These are phyloP conservation scores for Cepphus grylle DNA, from an alignment of 2,113 vertebrate species.

Conservation along the genomic window DNA sequence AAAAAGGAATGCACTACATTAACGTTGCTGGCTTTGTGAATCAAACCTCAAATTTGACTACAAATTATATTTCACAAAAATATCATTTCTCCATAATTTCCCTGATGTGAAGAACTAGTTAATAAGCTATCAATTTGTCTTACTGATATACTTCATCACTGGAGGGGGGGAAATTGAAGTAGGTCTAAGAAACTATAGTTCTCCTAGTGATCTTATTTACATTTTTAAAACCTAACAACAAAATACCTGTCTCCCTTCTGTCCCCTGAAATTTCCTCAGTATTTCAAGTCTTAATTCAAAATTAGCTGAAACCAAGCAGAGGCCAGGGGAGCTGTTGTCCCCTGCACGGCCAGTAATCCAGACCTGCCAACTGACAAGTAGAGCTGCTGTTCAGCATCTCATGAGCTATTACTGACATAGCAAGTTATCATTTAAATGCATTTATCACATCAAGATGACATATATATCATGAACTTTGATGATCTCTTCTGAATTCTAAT, in stretches of 20 bases:
- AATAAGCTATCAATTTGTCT: neutral
- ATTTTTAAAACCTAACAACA: neutral
- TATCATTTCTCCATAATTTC: neutral
- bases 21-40: neutral
- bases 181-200: neutral
- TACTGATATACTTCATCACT: neutral
- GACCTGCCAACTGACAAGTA: neutral
- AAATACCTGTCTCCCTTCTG: neutral
- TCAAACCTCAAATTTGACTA: neutral
- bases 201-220: neutral
- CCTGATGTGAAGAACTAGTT: neutral
- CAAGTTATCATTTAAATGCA: neutral
- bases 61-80: neutral
- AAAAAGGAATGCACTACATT: neutral
- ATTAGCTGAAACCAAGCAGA: neutral
- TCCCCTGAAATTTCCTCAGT: neutral
- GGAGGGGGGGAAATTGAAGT: neutral
- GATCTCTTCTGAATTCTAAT: neutral
- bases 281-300: neutral
- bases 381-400: neutral
- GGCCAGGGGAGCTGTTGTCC: neutral
- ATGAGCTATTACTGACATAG: accelerated
- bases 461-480: accelerated
- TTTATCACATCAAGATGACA: neutral
- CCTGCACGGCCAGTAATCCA: neutral